Percentiles rank a stretch among this genome's conserved stretches.
phyloP scores from a whole-genome alignment of 2,888 invertebrate genomes.

The Gastrophysa polygoni region DNA sequence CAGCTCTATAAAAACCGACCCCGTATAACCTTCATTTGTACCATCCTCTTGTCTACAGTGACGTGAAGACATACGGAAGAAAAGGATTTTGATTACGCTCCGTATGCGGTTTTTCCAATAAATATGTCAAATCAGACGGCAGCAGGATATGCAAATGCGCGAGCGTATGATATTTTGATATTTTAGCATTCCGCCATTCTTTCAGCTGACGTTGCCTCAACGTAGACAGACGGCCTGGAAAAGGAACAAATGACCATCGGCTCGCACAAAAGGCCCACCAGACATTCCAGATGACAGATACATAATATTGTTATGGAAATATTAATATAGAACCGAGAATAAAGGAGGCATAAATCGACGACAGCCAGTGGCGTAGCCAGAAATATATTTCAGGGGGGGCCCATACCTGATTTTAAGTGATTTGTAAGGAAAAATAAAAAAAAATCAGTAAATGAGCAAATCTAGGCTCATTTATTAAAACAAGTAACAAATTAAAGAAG shows the following conservation, averaged over 20 bases:
- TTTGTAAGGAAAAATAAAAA: too few relatives aligned
- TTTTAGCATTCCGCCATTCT: constrained; percentile 38
- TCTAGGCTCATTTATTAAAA: too few relatives aligned
- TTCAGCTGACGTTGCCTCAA: constrained; percentile 39
- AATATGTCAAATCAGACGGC: constrained; percentile 56
- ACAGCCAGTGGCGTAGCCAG: too few relatives aligned
- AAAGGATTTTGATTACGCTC: constrained; percentile 52
- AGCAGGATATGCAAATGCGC: constrained; percentile 56
- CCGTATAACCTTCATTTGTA: not conserved
- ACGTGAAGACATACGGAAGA: constrained; percentile 47
- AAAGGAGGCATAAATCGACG: constrained; percentile 56
- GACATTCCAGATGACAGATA: constrained; percentile 54
- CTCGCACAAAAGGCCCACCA: constrained; percentile 41
- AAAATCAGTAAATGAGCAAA: too few relatives aligned
- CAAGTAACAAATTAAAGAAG: too few relatives aligned
- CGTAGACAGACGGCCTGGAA: constrained; percentile 48
- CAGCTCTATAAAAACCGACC: too few relatives aligned
- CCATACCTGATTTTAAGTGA: too few relatives aligned
- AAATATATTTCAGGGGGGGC: too few relatives aligned
- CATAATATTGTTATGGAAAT: constrained; percentile 59
- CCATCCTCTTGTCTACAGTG: not conserved
- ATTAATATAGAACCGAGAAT: constrained; percentile 54
- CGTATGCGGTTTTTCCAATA: constrained; percentile 52
- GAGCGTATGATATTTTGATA: constrained; percentile 54
- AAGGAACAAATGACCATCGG: constrained; percentile 52